Conservation (phyloP, 1,140 invertebrate genomes). For the Drosophila jambulina region DNA sequence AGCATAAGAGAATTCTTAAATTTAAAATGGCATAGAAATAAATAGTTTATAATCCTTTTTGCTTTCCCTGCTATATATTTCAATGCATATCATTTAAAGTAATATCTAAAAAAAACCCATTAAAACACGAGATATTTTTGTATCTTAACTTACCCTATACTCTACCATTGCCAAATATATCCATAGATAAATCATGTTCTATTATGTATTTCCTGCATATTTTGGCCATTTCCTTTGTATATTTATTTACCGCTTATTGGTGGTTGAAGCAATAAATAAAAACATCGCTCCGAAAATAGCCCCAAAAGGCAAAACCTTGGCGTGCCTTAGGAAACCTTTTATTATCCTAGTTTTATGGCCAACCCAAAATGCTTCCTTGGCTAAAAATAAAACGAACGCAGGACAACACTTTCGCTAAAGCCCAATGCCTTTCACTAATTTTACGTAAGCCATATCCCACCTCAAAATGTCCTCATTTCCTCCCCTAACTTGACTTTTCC, state of each 20-base stretch:
- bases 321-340: slow-evolving; percentile 41
- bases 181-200: background rate
- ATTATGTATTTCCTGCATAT: background rate
- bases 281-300: slow-evolving; percentile 20
- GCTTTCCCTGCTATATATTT: background rate
- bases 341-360: slow-evolving; percentile 45
- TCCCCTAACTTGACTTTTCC: slow-evolving; percentile 24
- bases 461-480: slow-evolving; percentile 43
- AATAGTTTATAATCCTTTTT: background rate
- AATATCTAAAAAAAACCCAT: background rate
- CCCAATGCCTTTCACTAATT: slow-evolving; percentile 16
- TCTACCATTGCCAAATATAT: background rate
- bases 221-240: slow-evolving; percentile 2
- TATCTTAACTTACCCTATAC: background rate
- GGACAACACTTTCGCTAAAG: slow-evolving; percentile 31
- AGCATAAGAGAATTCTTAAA: background rate
- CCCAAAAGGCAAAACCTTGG: slow-evolving; percentile 1
- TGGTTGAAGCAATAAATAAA: slow-evolving; percentile 1
- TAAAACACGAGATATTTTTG: background rate
- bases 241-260: slow-evolving; percentile 12
- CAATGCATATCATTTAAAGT: background rate
- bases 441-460: slow-evolving; percentile 38
- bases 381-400: slow-evolving; percentile 35
- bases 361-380: slow-evolving; percentile 26
- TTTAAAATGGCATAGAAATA: too few relatives aligned